Base-by-base conservation (phyloP, 2,888 invertebrate species). In the Orthosia incerta region DNA sequence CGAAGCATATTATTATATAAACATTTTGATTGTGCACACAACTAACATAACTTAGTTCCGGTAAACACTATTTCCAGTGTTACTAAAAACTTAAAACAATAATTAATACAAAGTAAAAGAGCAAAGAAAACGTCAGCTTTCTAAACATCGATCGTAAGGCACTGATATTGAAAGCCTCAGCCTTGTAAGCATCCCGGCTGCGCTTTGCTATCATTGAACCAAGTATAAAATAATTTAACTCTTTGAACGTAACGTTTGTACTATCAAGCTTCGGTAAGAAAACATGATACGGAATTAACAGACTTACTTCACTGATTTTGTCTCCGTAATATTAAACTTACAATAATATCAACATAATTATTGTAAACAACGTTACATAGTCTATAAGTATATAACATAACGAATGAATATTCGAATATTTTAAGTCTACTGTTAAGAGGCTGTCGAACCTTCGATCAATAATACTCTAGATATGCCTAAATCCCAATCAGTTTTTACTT, bases 61-160 rank as follows among this genome's bases (percentile, higher is more conserved):
- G 45, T 83, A 76, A 83, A 80, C 75, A 79, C 61, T 75, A 70
- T 74, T 81, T 79, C 46, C 74, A 81, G 68, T 78, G 65, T 64
- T 79, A 80, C 71, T 78, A 74, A 84, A 69, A 82, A 82, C 86
- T 77, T 74, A 80, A 82, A 82, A 79, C 71, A 76, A 79, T 60
- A 53, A 64, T 59, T 68, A 70, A 65, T 79, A 76, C 74, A 76
- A 64, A 71, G 67, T 57, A 48, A 75, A 74, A 62, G 76, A 79
- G 76, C 69, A 80, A 71, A 79, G 69, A 46, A 55, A 79, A 78
- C 80, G 71, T 71, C 48, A 71, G 77, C 66, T 79, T 78, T 82
- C 75, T 87, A 83, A 82, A 86, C 85, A 88, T 85, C 80, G 81
- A 86, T 86, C 77, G 81, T 92, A 93, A 93, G 93, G 93, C 93